These are phyloP conservation scores for Trichosurus vulpecula DNA, from an alignment of 2,797 vertebrate species.

Conservation along the genomic window DNA sequence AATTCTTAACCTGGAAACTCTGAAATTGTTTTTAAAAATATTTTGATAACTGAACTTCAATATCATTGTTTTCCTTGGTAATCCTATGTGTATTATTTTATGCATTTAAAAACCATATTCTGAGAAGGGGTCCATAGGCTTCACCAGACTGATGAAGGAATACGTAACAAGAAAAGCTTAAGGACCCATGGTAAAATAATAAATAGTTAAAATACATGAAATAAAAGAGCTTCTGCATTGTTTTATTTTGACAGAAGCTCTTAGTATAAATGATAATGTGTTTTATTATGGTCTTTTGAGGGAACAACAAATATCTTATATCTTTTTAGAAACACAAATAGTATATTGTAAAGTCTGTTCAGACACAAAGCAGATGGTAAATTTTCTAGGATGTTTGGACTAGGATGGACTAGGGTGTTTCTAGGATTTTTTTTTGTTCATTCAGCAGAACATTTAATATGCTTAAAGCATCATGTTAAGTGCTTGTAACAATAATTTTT, in stretches of 20 bases:
- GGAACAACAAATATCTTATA: background rate
- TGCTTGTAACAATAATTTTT: too few species aligned
- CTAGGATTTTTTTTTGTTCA: conserved; percentile 18
- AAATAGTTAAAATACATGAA: background rate
- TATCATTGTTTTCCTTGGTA: background rate
- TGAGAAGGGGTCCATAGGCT: background rate
- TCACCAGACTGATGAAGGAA: background rate
- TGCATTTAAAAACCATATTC: background rate
- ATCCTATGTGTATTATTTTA: background rate
- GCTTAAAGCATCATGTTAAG: background rate
- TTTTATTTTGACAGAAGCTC: conserved; percentile 1
- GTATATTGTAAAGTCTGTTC: background rate
- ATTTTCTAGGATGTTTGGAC: background rate
- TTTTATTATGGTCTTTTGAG: background rate
- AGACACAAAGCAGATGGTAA: background rate
- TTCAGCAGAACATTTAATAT: background rate
- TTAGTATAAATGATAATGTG: conserved; percentile 3
- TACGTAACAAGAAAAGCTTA: background rate
- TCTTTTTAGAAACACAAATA: background rate
- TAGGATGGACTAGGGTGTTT: too few species aligned
- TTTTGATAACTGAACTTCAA: background rate
- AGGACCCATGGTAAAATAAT: background rate
- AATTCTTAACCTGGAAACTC: background rate
- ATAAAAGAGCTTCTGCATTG: background rate
- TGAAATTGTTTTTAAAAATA: background rate